Evolutionary conservation across 1,140 invertebrate genomes (phyloP).

Genomic region (Stenopsyche tienmushanensis): DNA sequence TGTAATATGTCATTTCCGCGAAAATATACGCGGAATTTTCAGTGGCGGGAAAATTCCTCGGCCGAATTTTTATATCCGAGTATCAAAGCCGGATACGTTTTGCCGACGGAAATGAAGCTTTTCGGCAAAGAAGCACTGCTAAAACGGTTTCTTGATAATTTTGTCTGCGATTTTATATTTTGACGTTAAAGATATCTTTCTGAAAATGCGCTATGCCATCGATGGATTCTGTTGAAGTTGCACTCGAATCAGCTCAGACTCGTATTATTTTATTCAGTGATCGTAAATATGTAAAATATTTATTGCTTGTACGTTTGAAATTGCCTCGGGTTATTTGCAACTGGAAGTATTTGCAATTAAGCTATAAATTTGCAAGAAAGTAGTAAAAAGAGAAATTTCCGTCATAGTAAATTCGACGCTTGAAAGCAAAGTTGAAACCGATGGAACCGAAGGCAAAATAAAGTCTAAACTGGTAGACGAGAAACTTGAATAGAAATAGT

Average conservation of each 20-base stretch:
- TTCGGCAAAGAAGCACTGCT: constrained; percentile 31
- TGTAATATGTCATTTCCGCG: constrained; percentile 22
- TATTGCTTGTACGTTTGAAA: not conserved
- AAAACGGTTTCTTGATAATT: constrained; percentile 31
- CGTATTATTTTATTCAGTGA: too few relatives aligned
- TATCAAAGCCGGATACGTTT: constrained; percentile 38
- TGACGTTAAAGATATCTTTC: too few relatives aligned
- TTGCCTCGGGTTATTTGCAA: too few relatives aligned
- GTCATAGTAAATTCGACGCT: too few relatives aligned
- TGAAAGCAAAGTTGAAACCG: constrained; percentile 11
- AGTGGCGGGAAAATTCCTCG: not conserved
- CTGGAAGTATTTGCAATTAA: too few relatives aligned
- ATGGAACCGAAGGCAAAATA: constrained; percentile 10
- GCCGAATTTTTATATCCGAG: constrained; percentile 24
- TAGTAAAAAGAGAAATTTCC: too few relatives aligned
- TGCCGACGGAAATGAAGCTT: constrained; percentile 35
- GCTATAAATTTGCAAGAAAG: too few relatives aligned
- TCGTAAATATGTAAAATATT: not conserved
- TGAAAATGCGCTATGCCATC: too few relatives aligned
- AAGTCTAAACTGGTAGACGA: not conserved
- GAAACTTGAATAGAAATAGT: too few relatives aligned
- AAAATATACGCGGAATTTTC: not conserved
- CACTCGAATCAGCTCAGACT: too few relatives aligned
- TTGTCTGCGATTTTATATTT: constrained; percentile 29
- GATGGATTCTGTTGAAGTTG: too few relatives aligned